Evolutionary conservation across 1,140 invertebrate genomes (phyloP), one percentile per base, ranked within the genome.

Genomic region (Drosophila fuyamai): DNA sequence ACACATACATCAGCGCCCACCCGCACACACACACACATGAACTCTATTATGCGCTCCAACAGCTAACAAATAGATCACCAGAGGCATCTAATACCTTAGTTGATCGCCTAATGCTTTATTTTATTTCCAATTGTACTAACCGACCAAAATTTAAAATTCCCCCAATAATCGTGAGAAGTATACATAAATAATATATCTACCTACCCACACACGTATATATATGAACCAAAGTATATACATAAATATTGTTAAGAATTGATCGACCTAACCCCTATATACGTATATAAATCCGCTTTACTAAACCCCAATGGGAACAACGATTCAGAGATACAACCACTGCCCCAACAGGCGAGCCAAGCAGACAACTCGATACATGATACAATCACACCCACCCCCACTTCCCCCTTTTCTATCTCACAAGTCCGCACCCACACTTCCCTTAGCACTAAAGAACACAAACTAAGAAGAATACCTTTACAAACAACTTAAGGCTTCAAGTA

Each of bases 41-140:
- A 71, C 18, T 71, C 55, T 71, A 44, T 59, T 72, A 67, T 71
- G 55, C 59, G 63, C 73, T 76, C 71, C 36, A 76, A 76, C 53
- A 73, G 65, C 65, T 68, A 65, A 76, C 50, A 61, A 46, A 48
- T 53, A 40, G 29, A 60, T 58, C 68, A 50, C 41, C 12, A 46
- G 63, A 66, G 46, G 61, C 65, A 73, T 68, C 62, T 65, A 51
- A 32, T 48, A 56, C 54, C 61, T 32, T 54, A 55, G 57, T 61
- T 66, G 67, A 71, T 71, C 65, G 60, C 76, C 81, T 84, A 84
- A 83, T 58, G 80, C 80, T 76, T 48, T 76, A 83, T 79, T 79
- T 66, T 84, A 56, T 83, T 82, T 84, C 60, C 81, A 81, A 81
- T 63, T 79, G 43, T 76, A 83, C 81, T 84, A 83, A 83, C 65